Evolutionary conservation across 1,140 invertebrate species (phyloP).

Genomic region (Drosophila elegans): DNA sequence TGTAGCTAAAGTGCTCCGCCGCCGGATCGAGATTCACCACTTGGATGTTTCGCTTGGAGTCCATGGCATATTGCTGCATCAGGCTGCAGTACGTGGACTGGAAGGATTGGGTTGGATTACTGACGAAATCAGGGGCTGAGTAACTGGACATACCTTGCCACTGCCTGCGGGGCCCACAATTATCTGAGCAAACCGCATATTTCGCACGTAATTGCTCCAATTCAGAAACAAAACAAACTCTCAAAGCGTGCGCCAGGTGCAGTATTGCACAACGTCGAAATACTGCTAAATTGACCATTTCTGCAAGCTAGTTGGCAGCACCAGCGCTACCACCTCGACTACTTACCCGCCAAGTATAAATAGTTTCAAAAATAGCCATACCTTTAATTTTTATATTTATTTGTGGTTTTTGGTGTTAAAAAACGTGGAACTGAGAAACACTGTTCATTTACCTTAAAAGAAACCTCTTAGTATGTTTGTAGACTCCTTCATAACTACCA

Average conservation of each 20-base stretch:
- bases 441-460: too few relatives aligned
- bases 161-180: conserved; percentile 98
- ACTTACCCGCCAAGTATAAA: not conserved
- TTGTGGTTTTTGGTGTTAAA: not conserved
- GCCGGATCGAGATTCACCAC: conserved; percentile 99
- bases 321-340: not conserved
- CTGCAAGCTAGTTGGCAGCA: not conserved
- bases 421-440: too few relatives aligned
- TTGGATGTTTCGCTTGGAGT: conserved; percentile 90
- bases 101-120: not conserved
- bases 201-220: conserved; percentile 34
- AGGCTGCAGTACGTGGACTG: conserved; percentile 97
- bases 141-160: conserved; percentile 90
- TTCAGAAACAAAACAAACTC: conserved; percentile 29
- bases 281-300: not conserved
- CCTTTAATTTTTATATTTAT: not conserved
- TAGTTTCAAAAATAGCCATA: not conserved
- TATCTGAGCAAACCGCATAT: conserved; percentile 96
- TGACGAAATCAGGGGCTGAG: not conserved
- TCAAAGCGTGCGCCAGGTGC: conserved; percentile 15
- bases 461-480: too few relatives aligned
- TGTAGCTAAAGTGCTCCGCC: conserved; percentile 97
- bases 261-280: not conserved
- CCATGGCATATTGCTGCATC: conserved; percentile 93
- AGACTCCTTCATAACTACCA: too few relatives aligned